Conservation (phyloP, 1,140 invertebrate species). For the Bacillus rossius region DNA sequence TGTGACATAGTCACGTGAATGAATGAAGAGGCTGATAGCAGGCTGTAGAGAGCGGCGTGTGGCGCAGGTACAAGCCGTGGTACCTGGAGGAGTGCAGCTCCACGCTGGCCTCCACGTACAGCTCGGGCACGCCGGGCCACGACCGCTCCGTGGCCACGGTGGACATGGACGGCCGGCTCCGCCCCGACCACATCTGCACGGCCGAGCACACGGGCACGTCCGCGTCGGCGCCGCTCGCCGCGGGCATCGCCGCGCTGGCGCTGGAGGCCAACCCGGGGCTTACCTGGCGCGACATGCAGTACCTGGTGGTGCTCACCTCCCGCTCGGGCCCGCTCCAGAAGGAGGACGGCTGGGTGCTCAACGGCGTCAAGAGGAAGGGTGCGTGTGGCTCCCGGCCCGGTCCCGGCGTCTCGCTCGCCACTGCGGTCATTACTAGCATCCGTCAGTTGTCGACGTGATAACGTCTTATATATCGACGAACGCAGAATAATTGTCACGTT, state of each 20-base stretch:
- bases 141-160: conserved; percentile 93
- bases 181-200: conserved; percentile 81
- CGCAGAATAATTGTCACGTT: too few species aligned
- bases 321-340: conserved; percentile 71
- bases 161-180: conserved; percentile 85
- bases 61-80: conserved; percentile 82
- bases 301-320: conserved; percentile 91
- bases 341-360: conserved; percentile 84
- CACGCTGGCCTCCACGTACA: conserved; percentile 93
- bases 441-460: too few species aligned
- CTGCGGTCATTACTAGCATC: too few species aligned
- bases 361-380: conserved; percentile 85
- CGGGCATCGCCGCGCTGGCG: conserved; percentile 90
- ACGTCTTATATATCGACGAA: too few species aligned
- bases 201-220: conserved; percentile 89
- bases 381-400: too few species aligned
- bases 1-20: too few species aligned
- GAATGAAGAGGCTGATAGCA: too few species aligned
- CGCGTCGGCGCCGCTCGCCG: conserved; percentile 91
- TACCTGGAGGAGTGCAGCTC: conserved; percentile 97
- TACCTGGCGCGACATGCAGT: conserved; percentile 98
- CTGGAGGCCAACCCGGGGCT: conserved; percentile 90
- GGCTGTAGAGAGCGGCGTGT: too few species aligned
- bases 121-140: conserved; percentile 87
- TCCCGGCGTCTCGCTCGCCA: too few species aligned